Conservation (phyloP, 2,888 invertebrate species). For the Malacosoma neustria region DNA sequence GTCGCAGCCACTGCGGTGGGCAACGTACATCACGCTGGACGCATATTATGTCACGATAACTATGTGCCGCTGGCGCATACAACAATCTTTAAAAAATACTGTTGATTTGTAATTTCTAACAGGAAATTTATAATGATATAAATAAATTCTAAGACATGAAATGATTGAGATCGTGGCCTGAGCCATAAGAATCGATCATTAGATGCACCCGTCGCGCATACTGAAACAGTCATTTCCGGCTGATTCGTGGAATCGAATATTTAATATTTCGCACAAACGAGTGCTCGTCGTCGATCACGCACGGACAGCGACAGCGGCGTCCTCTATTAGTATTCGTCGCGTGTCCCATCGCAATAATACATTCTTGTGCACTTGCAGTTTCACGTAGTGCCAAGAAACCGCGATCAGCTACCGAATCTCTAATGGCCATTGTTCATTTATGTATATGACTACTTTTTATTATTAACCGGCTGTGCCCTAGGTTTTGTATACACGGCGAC, state of each 20-base stretch:
- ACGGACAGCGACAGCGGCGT: conserved; percentile 31
- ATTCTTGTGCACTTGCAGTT: conserved; percentile 73
- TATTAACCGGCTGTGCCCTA: conserved; percentile 6
- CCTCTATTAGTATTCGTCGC: conserved; percentile 58
- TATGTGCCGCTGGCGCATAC: not conserved
- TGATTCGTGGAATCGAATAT: conserved; percentile 56
- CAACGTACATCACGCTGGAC: conserved; percentile 35
- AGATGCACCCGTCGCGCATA: conserved; percentile 58
- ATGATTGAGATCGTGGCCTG: conserved; percentile 2
- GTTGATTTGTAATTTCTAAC: too few relatives aligned
- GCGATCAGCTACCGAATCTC: conserved; percentile 58
- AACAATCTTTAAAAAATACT: too few relatives aligned
- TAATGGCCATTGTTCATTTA: conserved; percentile 47
- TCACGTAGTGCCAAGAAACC: conserved; percentile 64
- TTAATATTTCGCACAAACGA: conserved; percentile 49
- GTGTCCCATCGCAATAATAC: conserved; percentile 54
- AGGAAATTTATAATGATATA: not conserved
- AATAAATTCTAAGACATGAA: not conserved
- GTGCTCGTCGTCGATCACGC: conserved; percentile 38
- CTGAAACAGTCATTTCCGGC: conserved; percentile 62
- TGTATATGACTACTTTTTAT: conserved; percentile 15
- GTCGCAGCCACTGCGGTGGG: conserved; percentile 42
- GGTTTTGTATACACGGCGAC: too few relatives aligned
- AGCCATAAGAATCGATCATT: conserved; percentile 56
- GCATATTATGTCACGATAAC: conserved; percentile 32